phyloP scores from a whole-genome alignment of 1,140 invertebrate species.

The Marisa cornuarietis region DNA sequence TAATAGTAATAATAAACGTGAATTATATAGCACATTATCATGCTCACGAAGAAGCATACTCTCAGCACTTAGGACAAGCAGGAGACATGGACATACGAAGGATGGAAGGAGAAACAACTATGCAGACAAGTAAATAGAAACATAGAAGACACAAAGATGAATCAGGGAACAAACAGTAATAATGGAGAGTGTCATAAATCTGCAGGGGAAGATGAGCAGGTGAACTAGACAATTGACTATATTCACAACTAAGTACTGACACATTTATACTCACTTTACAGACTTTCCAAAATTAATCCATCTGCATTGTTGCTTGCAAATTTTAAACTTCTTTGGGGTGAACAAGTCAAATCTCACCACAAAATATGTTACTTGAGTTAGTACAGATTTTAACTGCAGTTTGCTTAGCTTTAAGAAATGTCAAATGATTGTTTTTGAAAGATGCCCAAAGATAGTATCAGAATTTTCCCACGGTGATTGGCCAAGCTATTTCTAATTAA shows the following conservation, averaged over 20 bases:
- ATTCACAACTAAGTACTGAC: not conserved
- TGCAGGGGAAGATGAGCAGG: not conserved
- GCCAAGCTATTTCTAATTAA: no score
- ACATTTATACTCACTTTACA: not conserved
- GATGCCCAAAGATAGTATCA: no score
- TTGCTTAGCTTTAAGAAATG: not conserved
- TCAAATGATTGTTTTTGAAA: not conserved
- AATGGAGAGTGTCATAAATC: not conserved
- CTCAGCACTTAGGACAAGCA: not conserved
- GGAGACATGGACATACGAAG: not conserved
- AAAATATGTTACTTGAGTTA: not conserved
- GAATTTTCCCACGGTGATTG: no score
- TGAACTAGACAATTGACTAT: not conserved
- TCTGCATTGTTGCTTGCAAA: not conserved
- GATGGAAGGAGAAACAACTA: not conserved
- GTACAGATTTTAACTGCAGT: not conserved
- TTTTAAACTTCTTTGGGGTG: not conserved
- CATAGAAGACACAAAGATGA: not conserved
- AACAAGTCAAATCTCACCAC: not conserved
- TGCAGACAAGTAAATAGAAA: not conserved
- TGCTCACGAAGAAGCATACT: no score
- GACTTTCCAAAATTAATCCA: not conserved
- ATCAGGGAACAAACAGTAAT: not conserved
- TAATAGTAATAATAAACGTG: not conserved
- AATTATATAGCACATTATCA: no score